Percentiles rank a stretch among this genome's conserved stretches.
These are phyloP conservation scores for Troides aeacus DNA, from an alignment of 2,888 invertebrate genomes.

Conservation along the genomic window DNA sequence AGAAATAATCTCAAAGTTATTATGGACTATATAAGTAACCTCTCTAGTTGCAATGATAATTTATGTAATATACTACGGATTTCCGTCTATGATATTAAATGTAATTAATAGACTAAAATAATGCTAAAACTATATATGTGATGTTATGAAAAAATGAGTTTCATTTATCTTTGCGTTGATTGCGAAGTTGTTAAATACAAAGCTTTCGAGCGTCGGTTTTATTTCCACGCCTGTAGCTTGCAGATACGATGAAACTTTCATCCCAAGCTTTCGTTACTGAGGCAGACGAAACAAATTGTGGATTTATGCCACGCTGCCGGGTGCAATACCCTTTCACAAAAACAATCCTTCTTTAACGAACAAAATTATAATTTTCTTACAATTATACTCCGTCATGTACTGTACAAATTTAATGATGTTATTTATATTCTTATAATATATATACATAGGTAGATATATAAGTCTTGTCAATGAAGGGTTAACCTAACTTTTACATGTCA, in stretches of 20 bases:
- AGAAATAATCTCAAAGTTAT: too few species aligned
- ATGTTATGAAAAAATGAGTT: slow-evolving; percentile 4
- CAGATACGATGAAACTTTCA: slow-evolving; percentile 76
- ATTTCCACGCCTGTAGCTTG: slow-evolving; percentile 74
- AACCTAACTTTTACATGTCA: too few species aligned
- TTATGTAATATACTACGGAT: neutral
- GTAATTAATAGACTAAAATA: neutral
- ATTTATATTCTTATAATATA: neutral
- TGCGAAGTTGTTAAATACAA: slow-evolving; percentile 27
- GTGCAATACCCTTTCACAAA: slow-evolving; percentile 19
- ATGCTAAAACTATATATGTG: neutral
- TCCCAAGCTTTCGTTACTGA: slow-evolving; percentile 66
- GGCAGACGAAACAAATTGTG: slow-evolving; percentile 59
- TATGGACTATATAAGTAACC: neutral
- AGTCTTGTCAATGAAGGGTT: too few species aligned
- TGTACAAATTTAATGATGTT: neutral
- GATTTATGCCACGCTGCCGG: slow-evolving; percentile 22
- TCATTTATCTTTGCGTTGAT: slow-evolving; percentile 24
- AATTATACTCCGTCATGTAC: neutral
- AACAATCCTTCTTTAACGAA: slow-evolving; percentile 22
- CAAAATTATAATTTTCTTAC: slow-evolving; percentile 11
- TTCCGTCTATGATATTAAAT: neutral
- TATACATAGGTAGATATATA: neutral
- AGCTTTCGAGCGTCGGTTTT: slow-evolving; percentile 45
- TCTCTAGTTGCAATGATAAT: neutral